Conservation (phyloP, 2,888 invertebrate genomes). For the Acleris holmiana region DNA sequence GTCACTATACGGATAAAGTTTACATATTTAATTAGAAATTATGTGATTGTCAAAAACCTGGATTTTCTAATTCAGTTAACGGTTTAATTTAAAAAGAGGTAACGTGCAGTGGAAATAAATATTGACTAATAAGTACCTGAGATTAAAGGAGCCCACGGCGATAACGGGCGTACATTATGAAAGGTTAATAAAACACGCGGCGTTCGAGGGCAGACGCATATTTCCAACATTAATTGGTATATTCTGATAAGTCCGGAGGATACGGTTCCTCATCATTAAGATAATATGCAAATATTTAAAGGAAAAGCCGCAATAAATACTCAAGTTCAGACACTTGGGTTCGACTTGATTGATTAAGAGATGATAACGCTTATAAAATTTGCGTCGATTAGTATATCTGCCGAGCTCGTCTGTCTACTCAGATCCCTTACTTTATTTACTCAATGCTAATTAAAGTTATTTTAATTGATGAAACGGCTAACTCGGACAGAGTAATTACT, state of each 20-base stretch:
- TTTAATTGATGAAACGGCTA: background rate
- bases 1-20: too few relatives aligned
- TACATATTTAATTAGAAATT: too few relatives aligned
- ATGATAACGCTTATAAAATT: conserved; percentile 59
- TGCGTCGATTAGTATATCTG: conserved; percentile 45
- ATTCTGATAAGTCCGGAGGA: conserved; percentile 68
- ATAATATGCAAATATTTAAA: conserved; percentile 72
- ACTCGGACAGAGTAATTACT: too few relatives aligned
- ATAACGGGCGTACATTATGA: conserved; percentile 68
- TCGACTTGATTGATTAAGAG: conserved; percentile 65
- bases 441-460: background rate
- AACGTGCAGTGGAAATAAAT: conserved; percentile 40
- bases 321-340: conserved; percentile 53
- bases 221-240: conserved; percentile 77
- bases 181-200: conserved; percentile 72
- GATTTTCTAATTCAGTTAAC: too few relatives aligned
- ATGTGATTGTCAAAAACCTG: too few relatives aligned
- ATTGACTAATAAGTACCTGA: conserved; percentile 58
- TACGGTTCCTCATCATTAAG: conserved; percentile 74
- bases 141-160: conserved; percentile 66
- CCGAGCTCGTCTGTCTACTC: conserved; percentile 6
- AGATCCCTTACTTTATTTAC: conserved; percentile 3
- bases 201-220: conserved; percentile 60
- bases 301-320: conserved; percentile 63
- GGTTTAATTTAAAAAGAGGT: too few relatives aligned